phyloP scores from a whole-genome alignment of 1,140 invertebrate genomes.

The Drosophila ercepeae region DNA sequence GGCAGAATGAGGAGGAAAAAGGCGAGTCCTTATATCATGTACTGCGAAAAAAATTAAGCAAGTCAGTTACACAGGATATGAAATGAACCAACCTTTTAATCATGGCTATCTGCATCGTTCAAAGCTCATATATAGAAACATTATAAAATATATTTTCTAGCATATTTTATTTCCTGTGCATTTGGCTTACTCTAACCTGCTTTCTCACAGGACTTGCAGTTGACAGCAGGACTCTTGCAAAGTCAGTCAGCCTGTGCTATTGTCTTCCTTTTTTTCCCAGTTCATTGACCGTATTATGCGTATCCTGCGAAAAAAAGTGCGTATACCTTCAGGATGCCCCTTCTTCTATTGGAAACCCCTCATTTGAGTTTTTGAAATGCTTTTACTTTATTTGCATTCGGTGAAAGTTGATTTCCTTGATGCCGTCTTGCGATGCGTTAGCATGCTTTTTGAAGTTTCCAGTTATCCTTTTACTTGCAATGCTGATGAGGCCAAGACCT shows the following conservation, averaged over 20 bases:
- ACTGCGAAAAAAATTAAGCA: background rate
- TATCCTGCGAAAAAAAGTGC: slow-evolving; percentile 40
- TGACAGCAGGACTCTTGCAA: slow-evolving; percentile 46
- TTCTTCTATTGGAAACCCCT: slow-evolving; percentile 1
- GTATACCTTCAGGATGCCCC: slow-evolving; percentile 13
- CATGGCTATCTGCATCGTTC: too few relatives aligned
- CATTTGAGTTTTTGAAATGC: slow-evolving; percentile 33
- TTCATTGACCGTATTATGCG: slow-evolving; percentile 77
- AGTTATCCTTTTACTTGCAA: slow-evolving; percentile 37
- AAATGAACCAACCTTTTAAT: too few relatives aligned
- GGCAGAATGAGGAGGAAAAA: slow-evolving; percentile 15
- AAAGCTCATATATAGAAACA: too few relatives aligned
- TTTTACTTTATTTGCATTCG: slow-evolving; percentile 48
- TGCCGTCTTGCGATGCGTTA: slow-evolving; percentile 5
- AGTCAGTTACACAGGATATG: too few relatives aligned
- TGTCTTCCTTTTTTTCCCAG: slow-evolving; percentile 46
- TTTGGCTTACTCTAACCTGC: slow-evolving; percentile 23
- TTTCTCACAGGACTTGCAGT: slow-evolving; percentile 39
- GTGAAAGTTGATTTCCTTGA: slow-evolving; percentile 43
- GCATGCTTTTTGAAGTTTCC: slow-evolving; percentile 34
- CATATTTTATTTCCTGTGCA: slow-evolving; percentile 1
- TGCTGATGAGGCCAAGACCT: slow-evolving; percentile 43
- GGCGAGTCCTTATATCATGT: slow-evolving; percentile 11
- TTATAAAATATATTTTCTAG: too few relatives aligned
- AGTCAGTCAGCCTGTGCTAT: slow-evolving; percentile 27